These are phyloP conservation scores for Abrostola tripartita DNA, from an alignment of 2,888 invertebrate genomes.

Conservation along the genomic window DNA sequence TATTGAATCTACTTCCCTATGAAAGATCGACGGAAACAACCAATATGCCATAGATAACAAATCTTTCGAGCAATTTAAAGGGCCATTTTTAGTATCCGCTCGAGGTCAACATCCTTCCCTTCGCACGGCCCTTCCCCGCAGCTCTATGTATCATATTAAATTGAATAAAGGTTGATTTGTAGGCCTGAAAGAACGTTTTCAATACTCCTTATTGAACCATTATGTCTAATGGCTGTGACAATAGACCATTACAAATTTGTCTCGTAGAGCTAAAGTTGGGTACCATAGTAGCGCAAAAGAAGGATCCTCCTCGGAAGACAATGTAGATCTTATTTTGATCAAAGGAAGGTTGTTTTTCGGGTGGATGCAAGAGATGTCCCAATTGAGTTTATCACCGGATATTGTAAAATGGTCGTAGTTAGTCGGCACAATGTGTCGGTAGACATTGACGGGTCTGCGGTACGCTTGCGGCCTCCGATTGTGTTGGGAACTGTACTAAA, in stretches of 20 bases:
- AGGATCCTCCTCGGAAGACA: constrained; percentile 55
- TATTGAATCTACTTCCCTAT: constrained; percentile 65
- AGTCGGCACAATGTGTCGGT: constrained; percentile 75
- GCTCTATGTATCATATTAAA: constrained; percentile 72
- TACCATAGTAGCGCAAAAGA: constrained; percentile 59
- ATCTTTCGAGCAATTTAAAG: constrained; percentile 80
- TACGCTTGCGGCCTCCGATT: constrained; percentile 62
- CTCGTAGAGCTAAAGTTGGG: constrained; percentile 62
- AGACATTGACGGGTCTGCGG: constrained; percentile 74
- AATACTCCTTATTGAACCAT: constrained; percentile 85
- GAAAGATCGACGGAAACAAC: constrained; percentile 71
- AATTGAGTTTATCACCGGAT: constrained; percentile 87
- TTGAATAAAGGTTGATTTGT: constrained; percentile 81
- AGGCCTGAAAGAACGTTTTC: constrained; percentile 82
- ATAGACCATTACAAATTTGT: constrained; percentile 86
- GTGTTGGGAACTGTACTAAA: constrained; percentile 63
- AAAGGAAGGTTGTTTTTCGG: constrained; percentile 68
- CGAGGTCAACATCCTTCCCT: constrained; percentile 80
- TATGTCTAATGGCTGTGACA: constrained; percentile 84
- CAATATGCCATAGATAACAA: constrained; percentile 78
- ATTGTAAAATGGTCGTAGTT: constrained; percentile 85
- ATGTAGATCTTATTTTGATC: constrained; percentile 69
- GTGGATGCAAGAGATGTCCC: constrained; percentile 63
- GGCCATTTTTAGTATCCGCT: constrained; percentile 84
- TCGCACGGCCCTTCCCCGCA: constrained; percentile 70